A percentile compares a stretch with the other conserved stretches of the same genome.
These are phyloP conservation scores for Musca vetustissima DNA, from an alignment of 1,140 invertebrate species.

Conservation along the genomic window DNA sequence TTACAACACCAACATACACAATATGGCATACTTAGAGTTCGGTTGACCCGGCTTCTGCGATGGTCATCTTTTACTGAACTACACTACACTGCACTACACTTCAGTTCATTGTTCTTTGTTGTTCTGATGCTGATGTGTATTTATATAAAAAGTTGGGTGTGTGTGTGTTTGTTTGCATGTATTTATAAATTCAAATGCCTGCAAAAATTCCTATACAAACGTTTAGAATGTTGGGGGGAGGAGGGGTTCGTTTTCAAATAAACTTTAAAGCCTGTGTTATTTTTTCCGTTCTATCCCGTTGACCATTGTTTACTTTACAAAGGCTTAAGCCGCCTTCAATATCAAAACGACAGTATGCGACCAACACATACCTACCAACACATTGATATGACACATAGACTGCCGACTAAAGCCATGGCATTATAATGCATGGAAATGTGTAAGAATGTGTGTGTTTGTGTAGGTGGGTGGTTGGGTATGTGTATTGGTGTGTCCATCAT, in stretches of 20 bases:
- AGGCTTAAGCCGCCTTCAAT: conserved; percentile 23
- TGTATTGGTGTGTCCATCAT: neutral
- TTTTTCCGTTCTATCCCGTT: conserved; percentile 10
- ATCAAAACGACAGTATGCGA: conserved; percentile 11
- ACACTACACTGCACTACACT: too few species aligned
- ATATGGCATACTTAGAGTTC: too few species aligned
- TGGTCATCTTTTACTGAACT: too few species aligned
- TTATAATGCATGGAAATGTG: too few species aligned
- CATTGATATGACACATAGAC: conserved; percentile 13
- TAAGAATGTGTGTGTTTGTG: neutral
- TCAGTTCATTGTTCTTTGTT: conserved; percentile 1
- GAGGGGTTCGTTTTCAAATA: too few species aligned
- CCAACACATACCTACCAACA: conserved; percentile 4
- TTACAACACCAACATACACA: too few species aligned
- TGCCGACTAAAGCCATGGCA: conserved; percentile 1
- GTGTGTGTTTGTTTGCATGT: neutral
- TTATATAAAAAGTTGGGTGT: neutral
- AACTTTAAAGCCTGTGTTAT: conserved; percentile 1
- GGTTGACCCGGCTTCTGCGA: too few species aligned
- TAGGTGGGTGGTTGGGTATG: neutral
- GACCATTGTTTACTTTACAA: conserved; percentile 24
- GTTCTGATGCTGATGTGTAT: neutral
- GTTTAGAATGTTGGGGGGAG: too few species aligned
- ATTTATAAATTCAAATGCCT: neutral
- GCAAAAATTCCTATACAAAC: neutral